Evolutionary conservation across 2,797 vertebrate species (phyloP).

Genomic region (Parauchenoglanis ngamensis): DNA sequence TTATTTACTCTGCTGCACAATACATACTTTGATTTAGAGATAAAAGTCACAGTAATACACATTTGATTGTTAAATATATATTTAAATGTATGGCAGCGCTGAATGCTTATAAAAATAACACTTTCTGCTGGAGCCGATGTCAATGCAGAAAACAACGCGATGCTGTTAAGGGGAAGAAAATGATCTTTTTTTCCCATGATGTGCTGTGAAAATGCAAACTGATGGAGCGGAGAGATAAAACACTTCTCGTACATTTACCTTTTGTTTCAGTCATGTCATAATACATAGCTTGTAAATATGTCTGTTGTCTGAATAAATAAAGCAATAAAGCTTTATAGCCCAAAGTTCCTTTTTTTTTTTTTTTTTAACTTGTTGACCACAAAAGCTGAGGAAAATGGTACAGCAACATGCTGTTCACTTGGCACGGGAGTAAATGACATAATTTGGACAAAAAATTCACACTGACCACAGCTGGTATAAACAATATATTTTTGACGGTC

Average conservation of each 20-base stretch:
- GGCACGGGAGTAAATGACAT: conserved; percentile 63
- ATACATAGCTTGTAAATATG: conserved; percentile 29
- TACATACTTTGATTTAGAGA: conserved; percentile 38
- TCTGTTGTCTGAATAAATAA: conserved; percentile 29
- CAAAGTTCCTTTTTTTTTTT: conserved; percentile 25
- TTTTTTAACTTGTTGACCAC: conserved; percentile 22
- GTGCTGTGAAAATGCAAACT: conserved; percentile 27
- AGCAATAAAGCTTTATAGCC: conserved; percentile 15
- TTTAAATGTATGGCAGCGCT: conserved; percentile 47
- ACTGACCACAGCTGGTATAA: conserved; percentile 64
- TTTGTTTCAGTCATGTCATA: conserved; percentile 19
- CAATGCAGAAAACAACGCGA: conserved; percentile 37
- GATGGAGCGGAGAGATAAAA: conserved; percentile 17
- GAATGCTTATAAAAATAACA: conserved; percentile 58
- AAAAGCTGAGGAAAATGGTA: conserved; percentile 39
- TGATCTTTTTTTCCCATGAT: conserved; percentile 20
- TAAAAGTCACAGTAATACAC: conserved; percentile 56
- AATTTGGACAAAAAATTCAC: conserved; percentile 56
- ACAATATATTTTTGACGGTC: conserved; percentile 57
- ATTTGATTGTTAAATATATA: conserved; percentile 57
- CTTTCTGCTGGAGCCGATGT: conserved; percentile 32
- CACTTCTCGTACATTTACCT: conserved; percentile 12
- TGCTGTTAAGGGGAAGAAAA: conserved; percentile 18
- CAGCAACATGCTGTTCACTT: conserved; percentile 63
- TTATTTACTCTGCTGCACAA: conserved; percentile 45